Evolutionary conservation across 35 echinoderm and acorn worm genomes (phyloP).

Genomic region (Lytechinus pictus): DNA sequence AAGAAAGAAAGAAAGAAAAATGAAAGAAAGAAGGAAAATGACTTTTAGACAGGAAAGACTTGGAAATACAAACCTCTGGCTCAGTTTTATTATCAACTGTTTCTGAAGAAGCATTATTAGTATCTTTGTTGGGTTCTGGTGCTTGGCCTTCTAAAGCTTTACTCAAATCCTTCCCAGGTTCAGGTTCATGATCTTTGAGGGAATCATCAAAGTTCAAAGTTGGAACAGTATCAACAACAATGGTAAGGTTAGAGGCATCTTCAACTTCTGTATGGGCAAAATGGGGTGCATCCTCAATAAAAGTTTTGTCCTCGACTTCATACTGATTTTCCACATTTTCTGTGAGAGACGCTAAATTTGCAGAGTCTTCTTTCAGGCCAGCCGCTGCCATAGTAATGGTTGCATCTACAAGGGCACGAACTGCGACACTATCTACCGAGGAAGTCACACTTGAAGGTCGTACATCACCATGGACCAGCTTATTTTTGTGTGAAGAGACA

Average conservation of each 20-base stretch:
- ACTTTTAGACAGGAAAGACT: background rate
- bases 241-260: background rate
- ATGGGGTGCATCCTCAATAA: background rate
- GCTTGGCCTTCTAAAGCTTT: background rate
- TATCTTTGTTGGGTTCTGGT: background rate
- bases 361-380: background rate
- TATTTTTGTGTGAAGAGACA: background rate
- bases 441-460: background rate
- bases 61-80: background rate
- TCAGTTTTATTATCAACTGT: background rate
- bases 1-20: too few relatives aligned
- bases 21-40: background rate
- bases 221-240: background rate
- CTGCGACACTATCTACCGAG: slow-evolving; percentile 35
- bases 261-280: background rate
- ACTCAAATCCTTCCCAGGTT: background rate
- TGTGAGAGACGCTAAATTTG: background rate
- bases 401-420: background rate
- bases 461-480: background rate
- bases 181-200: background rate
- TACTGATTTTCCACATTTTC: background rate
- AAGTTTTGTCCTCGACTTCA: background rate
- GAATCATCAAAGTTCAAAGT: background rate
- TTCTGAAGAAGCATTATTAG: background rate
- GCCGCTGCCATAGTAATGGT: slow-evolving; percentile 4